These are phyloP conservation scores for Beris morrisii DNA, from an alignment of 2,888 invertebrate species.

Conservation along the genomic window DNA sequence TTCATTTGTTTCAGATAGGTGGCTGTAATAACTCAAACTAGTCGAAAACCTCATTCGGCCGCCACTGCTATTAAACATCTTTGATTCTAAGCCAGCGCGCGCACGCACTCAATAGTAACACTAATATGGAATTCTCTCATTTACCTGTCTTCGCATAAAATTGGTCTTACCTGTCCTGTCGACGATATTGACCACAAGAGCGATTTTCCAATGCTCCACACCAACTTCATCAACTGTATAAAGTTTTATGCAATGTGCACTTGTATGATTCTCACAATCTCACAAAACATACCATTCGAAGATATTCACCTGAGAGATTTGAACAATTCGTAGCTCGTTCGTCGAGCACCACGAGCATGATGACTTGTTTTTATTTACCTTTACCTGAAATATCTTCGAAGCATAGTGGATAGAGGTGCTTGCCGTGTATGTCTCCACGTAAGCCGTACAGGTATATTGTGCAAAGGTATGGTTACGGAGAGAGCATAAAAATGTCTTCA, in stretches of 20 bases:
- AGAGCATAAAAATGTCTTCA: constrained; percentile 10
- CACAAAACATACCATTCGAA: constrained; percentile 20
- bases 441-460: neutral
- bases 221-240: constrained; percentile 3
- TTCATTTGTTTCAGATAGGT: no score
- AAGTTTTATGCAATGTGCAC: neutral
- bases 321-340: neutral
- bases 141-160: constrained; percentile 36
- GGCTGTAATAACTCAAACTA: no score
- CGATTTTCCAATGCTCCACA: constrained; percentile 21
- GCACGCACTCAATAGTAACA: constrained; percentile 32
- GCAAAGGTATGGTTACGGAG: neutral
- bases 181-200: constrained; percentile 27
- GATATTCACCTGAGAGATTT: no score
- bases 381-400: constrained; percentile 17
- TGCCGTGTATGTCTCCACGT: neutral
- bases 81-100: constrained; percentile 28
- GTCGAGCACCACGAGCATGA: constrained; percentile 17
- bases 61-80: constrained; percentile 16
- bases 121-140: constrained; percentile 34
- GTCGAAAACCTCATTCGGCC: neutral
- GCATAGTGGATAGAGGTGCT: no score
- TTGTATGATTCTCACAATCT: constrained; percentile 22
- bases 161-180: constrained; percentile 31
- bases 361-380: constrained; percentile 31